A percentile compares a stretch with the other conserved stretches of the same genome.
Evolutionary conservation across 2,888 invertebrate species (phyloP).

Genomic region (Ashinkailepas kermadecensis): DNA sequence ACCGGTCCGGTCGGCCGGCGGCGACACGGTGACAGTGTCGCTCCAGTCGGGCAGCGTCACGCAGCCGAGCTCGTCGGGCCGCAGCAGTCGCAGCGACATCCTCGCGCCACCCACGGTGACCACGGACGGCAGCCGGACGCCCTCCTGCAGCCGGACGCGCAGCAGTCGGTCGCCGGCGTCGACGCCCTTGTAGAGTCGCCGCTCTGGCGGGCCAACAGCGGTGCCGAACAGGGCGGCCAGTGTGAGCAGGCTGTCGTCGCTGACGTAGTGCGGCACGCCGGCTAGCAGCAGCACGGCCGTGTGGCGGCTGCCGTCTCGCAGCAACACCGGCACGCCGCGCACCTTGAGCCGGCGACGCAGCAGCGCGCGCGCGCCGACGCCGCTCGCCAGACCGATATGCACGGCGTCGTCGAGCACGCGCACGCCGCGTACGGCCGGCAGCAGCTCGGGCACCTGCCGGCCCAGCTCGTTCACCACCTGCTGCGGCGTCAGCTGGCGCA

Average conservation of each 20-base stretch:
- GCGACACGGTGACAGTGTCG: not conserved
- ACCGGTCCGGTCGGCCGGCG: not conserved
- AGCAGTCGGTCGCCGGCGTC: slow-evolving; percentile 42
- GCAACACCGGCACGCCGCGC: slow-evolving; percentile 36
- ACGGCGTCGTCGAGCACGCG: slow-evolving; percentile 39
- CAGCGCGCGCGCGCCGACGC: slow-evolving; percentile 37
- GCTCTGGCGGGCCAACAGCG: slow-evolving; percentile 41
- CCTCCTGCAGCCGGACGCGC: slow-evolving; percentile 37
- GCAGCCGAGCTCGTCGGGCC: slow-evolving; percentile 23
- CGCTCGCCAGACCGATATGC: slow-evolving; percentile 39
- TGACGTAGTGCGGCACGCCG: slow-evolving; percentile 41
- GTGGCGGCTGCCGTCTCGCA: slow-evolving; percentile 39
- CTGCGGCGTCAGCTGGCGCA: slow-evolving; percentile 37
- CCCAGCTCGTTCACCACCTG: slow-evolving; percentile 42
- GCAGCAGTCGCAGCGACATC: slow-evolving; percentile 37
- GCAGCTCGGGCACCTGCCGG: slow-evolving; percentile 38
- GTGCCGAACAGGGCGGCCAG: slow-evolving; percentile 40
- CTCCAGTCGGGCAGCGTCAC: not conserved
- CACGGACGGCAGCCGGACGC: slow-evolving; percentile 34
- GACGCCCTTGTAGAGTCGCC: slow-evolving; percentile 42
- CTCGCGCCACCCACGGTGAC: slow-evolving; percentile 39
- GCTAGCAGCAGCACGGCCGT: slow-evolving; percentile 39
- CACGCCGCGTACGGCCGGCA: slow-evolving; percentile 39
- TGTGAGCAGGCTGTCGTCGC: slow-evolving; percentile 38
- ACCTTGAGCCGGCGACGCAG: slow-evolving; percentile 37